phyloP scores from a whole-genome alignment of 2,888 invertebrate species.

The Pachymerium ferrugineum region DNA sequence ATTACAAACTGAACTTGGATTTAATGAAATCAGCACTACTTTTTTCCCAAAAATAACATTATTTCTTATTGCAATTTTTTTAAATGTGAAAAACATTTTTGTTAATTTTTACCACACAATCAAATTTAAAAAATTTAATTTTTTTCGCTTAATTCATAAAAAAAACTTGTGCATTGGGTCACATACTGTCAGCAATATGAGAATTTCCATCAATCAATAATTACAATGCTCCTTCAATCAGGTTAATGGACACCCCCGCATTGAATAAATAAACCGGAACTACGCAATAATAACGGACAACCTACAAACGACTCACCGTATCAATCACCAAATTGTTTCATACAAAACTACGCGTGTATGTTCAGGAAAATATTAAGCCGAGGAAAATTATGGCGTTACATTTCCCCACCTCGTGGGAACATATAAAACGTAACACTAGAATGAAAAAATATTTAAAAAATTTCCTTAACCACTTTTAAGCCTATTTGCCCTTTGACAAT shows the following conservation, averaged over 20 bases:
- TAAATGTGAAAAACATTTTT: too few relatives aligned
- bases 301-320: neutral
- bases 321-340: neutral
- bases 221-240: neutral
- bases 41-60: too few relatives aligned
- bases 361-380: neutral
- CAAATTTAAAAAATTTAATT: too few relatives aligned
- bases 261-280: neutral
- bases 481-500: neutral
- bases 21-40: too few relatives aligned
- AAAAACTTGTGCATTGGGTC: too few relatives aligned
- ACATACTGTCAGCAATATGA: too few relatives aligned
- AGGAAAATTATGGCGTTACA: neutral
- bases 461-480: conserved; percentile 5
- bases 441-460: neutral
- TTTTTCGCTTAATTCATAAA: too few relatives aligned
- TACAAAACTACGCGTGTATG: neutral
- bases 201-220: too few relatives aligned
- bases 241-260: neutral
- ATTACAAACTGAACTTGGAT: too few relatives aligned
- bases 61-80: too few relatives aligned
- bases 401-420: neutral
- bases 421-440: neutral
- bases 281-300: neutral
- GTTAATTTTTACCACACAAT: too few relatives aligned